Evolutionary conservation across 2,888 invertebrate species (phyloP).

Genomic region (Trissonchulus sp.): DNA sequence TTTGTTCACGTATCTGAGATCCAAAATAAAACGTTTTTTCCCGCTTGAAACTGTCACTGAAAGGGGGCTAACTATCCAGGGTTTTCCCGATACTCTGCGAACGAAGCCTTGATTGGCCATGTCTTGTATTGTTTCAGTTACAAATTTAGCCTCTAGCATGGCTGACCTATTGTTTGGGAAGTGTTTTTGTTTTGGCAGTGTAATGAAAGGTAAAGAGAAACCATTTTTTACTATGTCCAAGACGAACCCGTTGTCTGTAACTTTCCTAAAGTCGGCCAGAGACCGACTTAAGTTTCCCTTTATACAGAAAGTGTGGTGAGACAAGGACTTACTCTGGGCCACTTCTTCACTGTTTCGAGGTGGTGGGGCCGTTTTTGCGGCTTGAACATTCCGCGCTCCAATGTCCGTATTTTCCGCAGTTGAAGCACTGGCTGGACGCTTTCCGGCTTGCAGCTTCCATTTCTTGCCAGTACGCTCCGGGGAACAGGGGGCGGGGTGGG

Average conservation of each 20-base stretch:
- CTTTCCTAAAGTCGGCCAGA: not conserved
- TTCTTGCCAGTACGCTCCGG: too few species aligned
- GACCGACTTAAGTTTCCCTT: not conserved
- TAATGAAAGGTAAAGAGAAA: not conserved
- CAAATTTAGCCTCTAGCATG: not conserved
- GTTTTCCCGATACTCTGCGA: not conserved
- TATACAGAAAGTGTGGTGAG: too few species aligned
- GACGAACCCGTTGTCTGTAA: not conserved
- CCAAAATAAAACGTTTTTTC: constrained; percentile 7
- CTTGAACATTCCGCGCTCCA: too few species aligned
- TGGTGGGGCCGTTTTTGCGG: too few species aligned
- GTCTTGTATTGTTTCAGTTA: not conserved
- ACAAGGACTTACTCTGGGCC: too few species aligned
- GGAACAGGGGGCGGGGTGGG: too few species aligned
- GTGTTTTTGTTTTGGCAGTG: not conserved
- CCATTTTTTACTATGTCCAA: constrained; percentile 13
- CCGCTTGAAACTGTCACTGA: not conserved
- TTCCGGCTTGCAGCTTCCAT: too few species aligned
- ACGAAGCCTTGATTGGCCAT: not conserved
- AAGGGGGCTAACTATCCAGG: constrained; percentile 2
- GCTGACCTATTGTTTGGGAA: constrained; percentile 1
- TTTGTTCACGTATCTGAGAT: constrained; percentile 5
- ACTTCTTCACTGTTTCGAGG: too few species aligned
- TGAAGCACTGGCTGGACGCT: too few species aligned
- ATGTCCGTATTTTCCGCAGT: too few species aligned